Percentiles rank a stretch among this genome's conserved stretches.
phyloP scores from a whole-genome alignment of 2,113 vertebrate genomes.

The Monopterus albus region DNA sequence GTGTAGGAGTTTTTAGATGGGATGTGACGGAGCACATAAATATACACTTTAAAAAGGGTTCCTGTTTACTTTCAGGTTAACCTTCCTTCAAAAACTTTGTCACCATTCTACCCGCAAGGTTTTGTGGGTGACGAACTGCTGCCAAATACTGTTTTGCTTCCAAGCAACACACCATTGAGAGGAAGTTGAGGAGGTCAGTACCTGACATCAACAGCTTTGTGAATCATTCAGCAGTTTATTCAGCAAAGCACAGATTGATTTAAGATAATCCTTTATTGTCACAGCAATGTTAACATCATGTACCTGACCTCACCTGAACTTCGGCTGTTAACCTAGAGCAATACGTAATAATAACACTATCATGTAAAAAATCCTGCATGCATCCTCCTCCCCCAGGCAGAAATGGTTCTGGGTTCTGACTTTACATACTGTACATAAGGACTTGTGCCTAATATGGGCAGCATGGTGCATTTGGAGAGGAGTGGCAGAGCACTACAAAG shows the following conservation, averaged over 20 bases:
- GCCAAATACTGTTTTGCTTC: conserved; percentile 14
- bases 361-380: conserved; percentile 18
- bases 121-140: not conserved
- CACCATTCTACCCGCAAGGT: not conserved
- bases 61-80: not conserved
- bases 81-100: not conserved
- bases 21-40: not conserved
- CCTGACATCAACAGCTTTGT: conserved; percentile 28
- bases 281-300: no score
- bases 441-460: conserved; percentile 34
- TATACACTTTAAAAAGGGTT: not conserved
- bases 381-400: not conserved
- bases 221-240: conserved; percentile 14
- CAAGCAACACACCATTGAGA: conserved; percentile 15
- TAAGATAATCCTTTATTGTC: no score
- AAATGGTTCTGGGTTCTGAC: conserved; percentile 30
- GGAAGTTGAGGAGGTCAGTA: conserved; percentile 42
- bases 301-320: no score
- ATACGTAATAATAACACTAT: conserved; percentile 51
- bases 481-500: conserved; percentile 11
- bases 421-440: conserved; percentile 18
- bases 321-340: conserved; percentile 41
- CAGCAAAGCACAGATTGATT: not conserved
- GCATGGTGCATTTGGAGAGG: not conserved
- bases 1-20: not conserved